Conservation (phyloP, 2,888 invertebrate genomes). For the Aelia acuminata region DNA sequence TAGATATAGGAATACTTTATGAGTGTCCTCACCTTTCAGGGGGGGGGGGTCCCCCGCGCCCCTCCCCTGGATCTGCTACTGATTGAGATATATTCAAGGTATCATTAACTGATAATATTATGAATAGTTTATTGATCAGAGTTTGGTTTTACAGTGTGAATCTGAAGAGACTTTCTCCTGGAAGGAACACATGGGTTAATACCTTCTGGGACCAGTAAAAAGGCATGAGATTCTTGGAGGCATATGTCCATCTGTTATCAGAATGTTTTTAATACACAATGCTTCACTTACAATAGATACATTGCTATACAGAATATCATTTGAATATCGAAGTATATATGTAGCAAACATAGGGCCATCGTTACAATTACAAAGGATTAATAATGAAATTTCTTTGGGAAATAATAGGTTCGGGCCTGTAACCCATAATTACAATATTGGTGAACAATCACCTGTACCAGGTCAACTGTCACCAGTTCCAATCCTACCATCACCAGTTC, state of each 20-base stretch:
- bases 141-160: constrained; percentile 16
- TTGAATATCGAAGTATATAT: not conserved
- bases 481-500: too few relatives aligned
- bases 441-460: too few relatives aligned
- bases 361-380: not conserved
- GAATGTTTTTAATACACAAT: not conserved
- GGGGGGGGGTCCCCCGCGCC: too few relatives aligned
- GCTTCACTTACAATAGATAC: not conserved
- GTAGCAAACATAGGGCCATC: not conserved
- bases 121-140: not conserved
- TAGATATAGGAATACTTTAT: too few relatives aligned
- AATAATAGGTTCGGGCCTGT: not conserved
- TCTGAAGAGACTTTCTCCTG: constrained; percentile 11
- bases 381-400: not conserved
- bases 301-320: not conserved
- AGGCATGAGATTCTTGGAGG: not conserved
- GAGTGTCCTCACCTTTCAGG: too few relatives aligned
- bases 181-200: not conserved
- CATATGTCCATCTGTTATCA: not conserved
- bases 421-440: not conserved
- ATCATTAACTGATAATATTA: too few relatives aligned
- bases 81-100: too few relatives aligned
- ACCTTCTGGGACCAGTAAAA: not conserved
- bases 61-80: too few relatives aligned
- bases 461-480: too few relatives aligned